phyloP scores from a whole-genome alignment of 2,797 vertebrate species.

The Syngnathus rostellatus region DNA sequence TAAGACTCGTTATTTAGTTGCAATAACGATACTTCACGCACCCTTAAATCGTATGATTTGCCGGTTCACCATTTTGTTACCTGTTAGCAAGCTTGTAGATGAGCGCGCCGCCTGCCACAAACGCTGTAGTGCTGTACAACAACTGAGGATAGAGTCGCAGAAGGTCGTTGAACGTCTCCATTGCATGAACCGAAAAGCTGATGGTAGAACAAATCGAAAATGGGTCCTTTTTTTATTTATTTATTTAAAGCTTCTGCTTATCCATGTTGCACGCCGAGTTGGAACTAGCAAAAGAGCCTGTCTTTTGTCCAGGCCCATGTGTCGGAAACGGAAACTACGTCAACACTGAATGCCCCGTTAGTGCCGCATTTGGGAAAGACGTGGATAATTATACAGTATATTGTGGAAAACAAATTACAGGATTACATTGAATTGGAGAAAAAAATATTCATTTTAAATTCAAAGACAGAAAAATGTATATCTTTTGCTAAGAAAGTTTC shows the following conservation, averaged over 20 bases:
- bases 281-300: slow-evolving; percentile 28
- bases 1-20: neutral
- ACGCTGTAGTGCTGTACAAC: slow-evolving; percentile 76
- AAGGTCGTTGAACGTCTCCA: slow-evolving; percentile 72
- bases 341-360: neutral
- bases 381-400: too few relatives aligned
- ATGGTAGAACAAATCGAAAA: neutral
- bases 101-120: slow-evolving; percentile 74
- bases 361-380: too few relatives aligned
- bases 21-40: neutral
- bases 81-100: slow-evolving; percentile 79
- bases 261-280: slow-evolving; percentile 9
- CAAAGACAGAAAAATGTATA: too few relatives aligned
- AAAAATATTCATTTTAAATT: too few relatives aligned
- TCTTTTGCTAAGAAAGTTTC: too few relatives aligned
- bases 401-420: too few relatives aligned
- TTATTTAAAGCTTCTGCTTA: neutral
- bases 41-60: too few relatives aligned
- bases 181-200: slow-evolving; percentile 21
- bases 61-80: slow-evolving; percentile 48
- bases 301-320: slow-evolving; percentile 42
- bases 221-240: neutral
- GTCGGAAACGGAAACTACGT: slow-evolving; percentile 49
- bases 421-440: too few relatives aligned
- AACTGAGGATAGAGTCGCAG: slow-evolving; percentile 67